Percentiles rank a stretch among this genome's conserved stretches.
Evolutionary conservation across 2,113 vertebrate species (phyloP).

Genomic region (Catharus bicknelli): DNA sequence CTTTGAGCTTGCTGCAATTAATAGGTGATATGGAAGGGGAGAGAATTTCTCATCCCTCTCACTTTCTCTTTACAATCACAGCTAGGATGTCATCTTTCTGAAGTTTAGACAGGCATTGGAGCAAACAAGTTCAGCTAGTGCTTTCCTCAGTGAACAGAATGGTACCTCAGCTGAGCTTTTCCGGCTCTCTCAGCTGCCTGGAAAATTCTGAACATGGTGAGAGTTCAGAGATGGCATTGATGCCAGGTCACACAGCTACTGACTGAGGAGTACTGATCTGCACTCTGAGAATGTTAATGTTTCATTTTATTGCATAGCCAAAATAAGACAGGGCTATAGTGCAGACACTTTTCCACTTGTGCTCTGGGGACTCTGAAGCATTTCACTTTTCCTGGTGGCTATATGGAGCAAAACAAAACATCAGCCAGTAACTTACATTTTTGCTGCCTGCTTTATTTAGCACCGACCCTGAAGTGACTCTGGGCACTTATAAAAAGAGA

Average conservation of each 20-base stretch:
- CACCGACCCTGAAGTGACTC: conserved; percentile 20
- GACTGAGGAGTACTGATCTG: not conserved
- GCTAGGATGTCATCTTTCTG: not conserved
- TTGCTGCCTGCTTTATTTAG: conserved; percentile 59
- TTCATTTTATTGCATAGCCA: not conserved
- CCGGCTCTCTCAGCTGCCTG: not conserved
- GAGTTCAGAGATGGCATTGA: not conserved
- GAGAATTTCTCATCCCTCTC: not conserved
- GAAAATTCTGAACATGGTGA: not conserved
- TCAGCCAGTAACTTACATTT: conserved; percentile 47
- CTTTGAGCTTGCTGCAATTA: not conserved
- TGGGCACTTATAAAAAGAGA: conserved; percentile 48
- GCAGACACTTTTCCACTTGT: conserved; percentile 28
- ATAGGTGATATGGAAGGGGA: rapidly evolving
- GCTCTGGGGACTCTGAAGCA: conserved; percentile 25
- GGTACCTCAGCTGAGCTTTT: not conserved
- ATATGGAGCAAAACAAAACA: conserved; percentile 58
- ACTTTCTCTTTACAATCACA: not conserved
- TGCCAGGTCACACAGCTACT: conserved; percentile 13
- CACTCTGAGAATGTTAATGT: not conserved
- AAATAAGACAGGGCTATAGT: conserved; percentile 15
- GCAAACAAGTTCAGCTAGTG: not conserved
- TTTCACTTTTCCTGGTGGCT: conserved; percentile 47
- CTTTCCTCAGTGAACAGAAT: not conserved
- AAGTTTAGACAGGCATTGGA: not conserved